phyloP scores from a whole-genome alignment of 2,113 vertebrate species.

The Rhipidura dahli region DNA sequence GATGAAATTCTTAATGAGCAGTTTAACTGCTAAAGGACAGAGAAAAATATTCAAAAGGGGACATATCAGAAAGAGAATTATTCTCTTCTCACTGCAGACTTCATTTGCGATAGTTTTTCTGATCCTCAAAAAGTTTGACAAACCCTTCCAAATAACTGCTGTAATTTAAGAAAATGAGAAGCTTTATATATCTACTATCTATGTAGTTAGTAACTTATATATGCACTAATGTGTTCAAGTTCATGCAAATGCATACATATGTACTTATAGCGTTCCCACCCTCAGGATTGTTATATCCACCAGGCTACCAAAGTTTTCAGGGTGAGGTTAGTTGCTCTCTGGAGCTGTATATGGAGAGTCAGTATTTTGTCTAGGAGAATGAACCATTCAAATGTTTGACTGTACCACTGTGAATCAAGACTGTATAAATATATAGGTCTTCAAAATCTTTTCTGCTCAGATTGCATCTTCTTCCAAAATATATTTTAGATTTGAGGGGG shows the following conservation, averaged over 20 bases:
- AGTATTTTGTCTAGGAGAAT: background rate
- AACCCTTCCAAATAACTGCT: background rate
- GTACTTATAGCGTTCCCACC: background rate
- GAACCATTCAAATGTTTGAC: background rate
- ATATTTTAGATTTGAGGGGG: background rate
- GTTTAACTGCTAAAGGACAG: background rate
- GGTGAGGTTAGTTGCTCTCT: background rate
- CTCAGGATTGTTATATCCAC: background rate
- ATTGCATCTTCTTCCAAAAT: background rate
- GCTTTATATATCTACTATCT: background rate
- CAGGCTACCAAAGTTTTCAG: background rate
- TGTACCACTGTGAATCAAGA: background rate
- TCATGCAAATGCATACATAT: background rate
- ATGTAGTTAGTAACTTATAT: background rate
- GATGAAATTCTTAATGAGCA: background rate
- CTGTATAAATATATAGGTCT: background rate
- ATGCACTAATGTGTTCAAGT: background rate
- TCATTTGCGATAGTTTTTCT: fast-evolving
- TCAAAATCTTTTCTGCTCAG: background rate
- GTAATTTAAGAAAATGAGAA: background rate
- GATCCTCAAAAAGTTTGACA: background rate
- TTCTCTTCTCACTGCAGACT: background rate
- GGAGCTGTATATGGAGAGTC: background rate
- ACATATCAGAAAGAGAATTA: background rate
- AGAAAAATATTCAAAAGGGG: background rate